phyloP scores from a whole-genome alignment of 2,888 invertebrate genomes.

The Drosophila histrio region DNA sequence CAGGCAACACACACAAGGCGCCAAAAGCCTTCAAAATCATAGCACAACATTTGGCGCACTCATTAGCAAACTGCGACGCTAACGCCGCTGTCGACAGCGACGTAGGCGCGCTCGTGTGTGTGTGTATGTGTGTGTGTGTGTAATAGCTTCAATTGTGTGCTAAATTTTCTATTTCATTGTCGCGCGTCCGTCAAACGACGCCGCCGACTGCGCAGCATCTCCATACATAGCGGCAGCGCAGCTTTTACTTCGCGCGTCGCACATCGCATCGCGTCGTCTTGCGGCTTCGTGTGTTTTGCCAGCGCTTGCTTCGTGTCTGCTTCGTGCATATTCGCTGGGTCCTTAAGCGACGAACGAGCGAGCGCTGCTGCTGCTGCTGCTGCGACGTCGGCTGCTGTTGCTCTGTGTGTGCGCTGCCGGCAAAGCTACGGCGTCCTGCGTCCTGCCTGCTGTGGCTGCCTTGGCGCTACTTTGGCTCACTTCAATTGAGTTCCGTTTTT shows the following conservation, averaged over 20 bases:
- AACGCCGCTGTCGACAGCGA: not conserved
- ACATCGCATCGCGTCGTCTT: conserved; percentile 32
- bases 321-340: conserved; percentile 24
- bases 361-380: conserved; percentile 15
- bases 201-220: conserved; percentile 30
- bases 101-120: conserved; percentile 15
- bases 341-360: conserved; percentile 32
- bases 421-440: conserved; percentile 34
- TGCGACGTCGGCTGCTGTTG: conserved; percentile 21
- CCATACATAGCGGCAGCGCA: conserved; percentile 5
- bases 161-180: conserved; percentile 76
- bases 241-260: not conserved
- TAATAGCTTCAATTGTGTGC: conserved; percentile 76
- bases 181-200: conserved; percentile 46
- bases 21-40: conserved; percentile 38
- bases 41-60: conserved; percentile 63
- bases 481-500: conserved; percentile 79
- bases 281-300: conserved; percentile 34
- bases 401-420: conserved; percentile 31
- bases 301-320: conserved; percentile 44
- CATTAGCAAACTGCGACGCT: conserved; percentile 30
- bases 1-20: not conserved
- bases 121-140: conserved; percentile 40
- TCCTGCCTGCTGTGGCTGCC: conserved; percentile 49
- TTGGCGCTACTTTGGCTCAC: conserved; percentile 68